phyloP scores from a whole-genome alignment of 2,888 invertebrate genomes.

The Pheosia tremula region DNA sequence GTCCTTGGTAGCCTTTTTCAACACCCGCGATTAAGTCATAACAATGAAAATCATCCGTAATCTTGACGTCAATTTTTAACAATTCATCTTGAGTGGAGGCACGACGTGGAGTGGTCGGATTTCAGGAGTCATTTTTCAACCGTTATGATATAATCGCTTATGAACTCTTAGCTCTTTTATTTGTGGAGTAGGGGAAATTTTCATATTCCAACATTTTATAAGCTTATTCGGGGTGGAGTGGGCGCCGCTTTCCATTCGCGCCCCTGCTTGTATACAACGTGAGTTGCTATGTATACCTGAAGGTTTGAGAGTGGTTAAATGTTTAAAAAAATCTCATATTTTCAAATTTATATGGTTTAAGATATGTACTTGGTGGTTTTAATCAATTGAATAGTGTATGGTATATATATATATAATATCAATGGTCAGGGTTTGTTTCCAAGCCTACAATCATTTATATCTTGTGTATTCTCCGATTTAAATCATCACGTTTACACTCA shows the following conservation, averaged over 20 bases:
- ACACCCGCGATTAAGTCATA: constrained; percentile 18
- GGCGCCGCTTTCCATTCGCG: constrained; percentile 1
- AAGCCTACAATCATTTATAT: no score
- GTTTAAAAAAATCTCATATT: no score
- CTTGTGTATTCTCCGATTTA: neutral
- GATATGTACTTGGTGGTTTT: no score
- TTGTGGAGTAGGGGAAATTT: constrained; percentile 67
- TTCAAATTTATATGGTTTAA: no score
- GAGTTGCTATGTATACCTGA: neutral
- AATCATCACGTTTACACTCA: neutral
- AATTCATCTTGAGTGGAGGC: constrained; percentile 67
- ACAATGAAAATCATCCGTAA: constrained; percentile 48
- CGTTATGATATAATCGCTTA: constrained; percentile 78
- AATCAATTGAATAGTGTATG: no score
- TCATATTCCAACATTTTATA: constrained; percentile 70
- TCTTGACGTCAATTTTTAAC: constrained; percentile 66
- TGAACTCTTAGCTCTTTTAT: constrained; percentile 74
- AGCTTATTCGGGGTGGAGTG: constrained; percentile 43
- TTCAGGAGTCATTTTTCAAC: constrained; percentile 76
- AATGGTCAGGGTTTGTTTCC: no score
- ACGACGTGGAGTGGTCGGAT: constrained; percentile 59
- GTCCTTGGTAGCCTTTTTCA: neutral
- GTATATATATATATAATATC: no score
- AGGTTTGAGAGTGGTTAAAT: neutral
- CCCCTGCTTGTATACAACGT: neutral